Evolutionary conservation across 2,797 vertebrate genomes (phyloP), one percentile per base, ranked within the genome.

Genomic region (Eulemur rubriventer): DNA sequence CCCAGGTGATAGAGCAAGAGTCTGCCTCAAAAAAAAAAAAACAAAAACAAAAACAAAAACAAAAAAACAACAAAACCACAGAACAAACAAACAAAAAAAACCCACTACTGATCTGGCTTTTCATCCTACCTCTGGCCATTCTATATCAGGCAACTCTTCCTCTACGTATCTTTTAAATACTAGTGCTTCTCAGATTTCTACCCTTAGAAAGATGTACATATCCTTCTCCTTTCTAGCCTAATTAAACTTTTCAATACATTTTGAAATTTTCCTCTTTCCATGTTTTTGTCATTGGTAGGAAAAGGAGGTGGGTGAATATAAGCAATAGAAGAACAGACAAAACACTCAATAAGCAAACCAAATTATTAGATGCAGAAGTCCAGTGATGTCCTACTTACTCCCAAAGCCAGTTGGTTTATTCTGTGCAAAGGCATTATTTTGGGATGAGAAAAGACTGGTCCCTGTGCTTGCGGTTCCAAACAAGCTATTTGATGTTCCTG

Each of bases 401-500:
- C 99, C 99, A 96, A 99, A 99, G 0, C 99, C 98, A 2, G 99
- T 98, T 0, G 99, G 99, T 84, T 99, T 99, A 95, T 97, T 99
- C 98, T 99, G 99, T 0, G 99, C 98, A 14, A 99, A 99, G 46
- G 99, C 99, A 99, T 99, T 99, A 91, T 95, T 99, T 61, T 98
- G 99, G 95, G 99, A 99, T 0, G 99, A 99, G 98, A 99, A 99
- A 96, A 99, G 99, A 82, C 99, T 97, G 0, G 99, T 98, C 0
- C 98, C 99, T 9, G 99, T 99, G 0, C 99, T 99, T 72, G 99
- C 99, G 0, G 99, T 98, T 61, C 99, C 99, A 59, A 99, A 99
- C 28, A 99, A 98, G 94, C 99, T 99, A 96, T 99, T 99, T 11
- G 99, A 98, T 0, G 99, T 99, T 14, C 99, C 99, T 0, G 99